Evolutionary conservation across 30 jellyfish, hydroid and myxozoan genomes (phyloP).

Genomic region (Aurelia sp.): DNA sequence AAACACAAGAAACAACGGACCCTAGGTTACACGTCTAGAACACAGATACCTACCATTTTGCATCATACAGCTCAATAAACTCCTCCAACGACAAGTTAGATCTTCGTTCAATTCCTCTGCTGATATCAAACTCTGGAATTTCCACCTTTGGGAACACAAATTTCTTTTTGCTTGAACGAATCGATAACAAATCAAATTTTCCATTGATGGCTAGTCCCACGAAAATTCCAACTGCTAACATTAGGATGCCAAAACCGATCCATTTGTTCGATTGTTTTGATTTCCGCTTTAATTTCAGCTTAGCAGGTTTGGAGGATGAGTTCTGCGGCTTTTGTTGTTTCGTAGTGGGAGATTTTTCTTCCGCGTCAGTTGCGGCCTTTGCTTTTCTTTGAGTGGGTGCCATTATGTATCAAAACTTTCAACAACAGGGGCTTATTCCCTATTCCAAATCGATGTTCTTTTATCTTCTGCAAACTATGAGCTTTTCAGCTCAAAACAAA

Average conservation of each 20-base stretch:
- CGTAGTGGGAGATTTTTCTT: background rate
- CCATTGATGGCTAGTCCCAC: background rate
- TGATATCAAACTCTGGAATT: constrained; percentile 44
- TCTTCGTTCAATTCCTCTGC: constrained; percentile 78
- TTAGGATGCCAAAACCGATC: background rate
- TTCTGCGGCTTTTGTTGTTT: background rate
- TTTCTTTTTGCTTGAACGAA: background rate
- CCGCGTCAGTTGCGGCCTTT: background rate
- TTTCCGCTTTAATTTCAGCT: constrained; percentile 9
- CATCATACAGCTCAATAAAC: constrained; percentile 65
- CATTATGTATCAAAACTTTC: background rate
- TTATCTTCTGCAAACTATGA: too few species aligned
- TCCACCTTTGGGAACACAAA: constrained; percentile 16
- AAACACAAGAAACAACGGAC: too few species aligned
- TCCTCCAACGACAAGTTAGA: constrained; percentile 71
- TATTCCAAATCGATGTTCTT: background rate
- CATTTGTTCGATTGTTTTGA: background rate
- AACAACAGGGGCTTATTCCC: background rate
- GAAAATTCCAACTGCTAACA: constrained; percentile 10
- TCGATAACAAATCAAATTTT: background rate
- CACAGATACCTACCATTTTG: constrained; percentile 58
- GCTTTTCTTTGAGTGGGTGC: constrained; percentile 10
- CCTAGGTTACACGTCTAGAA: too few species aligned
- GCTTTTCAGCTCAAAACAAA: too few species aligned
- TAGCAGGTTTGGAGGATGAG: background rate